Percentiles rank a stretch among this genome's conserved stretches.
These are phyloP conservation scores for Colletes gigas DNA, from an alignment of 1,140 invertebrate genomes.

Conservation along the genomic window DNA sequence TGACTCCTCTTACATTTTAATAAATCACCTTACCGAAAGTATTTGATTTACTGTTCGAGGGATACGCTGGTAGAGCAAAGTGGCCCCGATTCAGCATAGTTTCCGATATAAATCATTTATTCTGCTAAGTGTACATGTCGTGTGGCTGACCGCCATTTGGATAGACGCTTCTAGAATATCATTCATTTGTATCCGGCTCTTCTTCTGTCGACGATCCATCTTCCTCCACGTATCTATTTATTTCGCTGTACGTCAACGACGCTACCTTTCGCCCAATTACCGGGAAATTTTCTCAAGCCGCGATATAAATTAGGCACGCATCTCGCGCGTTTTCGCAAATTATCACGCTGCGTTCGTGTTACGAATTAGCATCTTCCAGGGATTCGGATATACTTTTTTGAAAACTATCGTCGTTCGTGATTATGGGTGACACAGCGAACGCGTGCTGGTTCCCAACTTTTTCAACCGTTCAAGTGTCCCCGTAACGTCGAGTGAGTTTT, in stretches of 20 bases:
- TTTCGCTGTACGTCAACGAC: background rate
- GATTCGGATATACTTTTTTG: conserved; percentile 16
- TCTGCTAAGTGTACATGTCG: conserved; percentile 50
- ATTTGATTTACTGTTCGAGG: conserved; percentile 13
- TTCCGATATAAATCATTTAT: conserved; percentile 53
- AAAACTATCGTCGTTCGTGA: conserved; percentile 21
- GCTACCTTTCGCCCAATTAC: background rate
- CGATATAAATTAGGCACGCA: background rate
- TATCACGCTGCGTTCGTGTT: background rate
- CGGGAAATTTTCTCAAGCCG: background rate
- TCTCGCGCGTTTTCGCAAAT: background rate
- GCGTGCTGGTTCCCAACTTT: conserved; percentile 38
- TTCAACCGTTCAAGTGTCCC: background rate
- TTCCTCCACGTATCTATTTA: background rate
- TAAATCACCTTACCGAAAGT: conserved; percentile 12
- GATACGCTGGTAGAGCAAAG: background rate
- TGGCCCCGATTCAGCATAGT: background rate
- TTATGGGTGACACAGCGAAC: conserved; percentile 14
- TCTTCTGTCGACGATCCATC: conserved; percentile 26
- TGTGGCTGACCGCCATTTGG: conserved; percentile 59
- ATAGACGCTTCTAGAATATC: conserved; percentile 61
- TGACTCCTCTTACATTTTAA: background rate
- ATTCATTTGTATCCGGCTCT: conserved; percentile 55
- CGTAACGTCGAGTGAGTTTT: background rate
- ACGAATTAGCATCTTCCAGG: conserved; percentile 9